Conservation (phyloP, 2,797 vertebrate species). For the Selene dorsalis region DNA sequence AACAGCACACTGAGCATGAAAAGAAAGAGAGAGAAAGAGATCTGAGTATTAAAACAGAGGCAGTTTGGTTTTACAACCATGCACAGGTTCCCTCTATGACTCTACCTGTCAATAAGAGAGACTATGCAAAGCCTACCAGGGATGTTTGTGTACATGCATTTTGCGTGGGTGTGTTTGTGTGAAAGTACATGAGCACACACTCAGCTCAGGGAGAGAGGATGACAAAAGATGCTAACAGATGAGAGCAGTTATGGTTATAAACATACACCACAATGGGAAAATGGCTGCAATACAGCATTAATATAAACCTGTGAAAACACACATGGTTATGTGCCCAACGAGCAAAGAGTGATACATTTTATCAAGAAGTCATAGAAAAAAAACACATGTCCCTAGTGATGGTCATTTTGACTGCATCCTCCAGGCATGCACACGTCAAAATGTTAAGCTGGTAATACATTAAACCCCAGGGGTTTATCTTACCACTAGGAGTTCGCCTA, state of each 20-base stretch:
- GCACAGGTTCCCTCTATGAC: constrained; percentile 16
- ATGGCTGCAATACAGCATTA: constrained; percentile 5
- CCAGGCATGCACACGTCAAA: constrained; percentile 49
- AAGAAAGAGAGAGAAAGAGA: background rate
- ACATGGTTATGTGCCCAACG: constrained; percentile 4
- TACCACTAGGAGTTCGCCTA: constrained; percentile 37
- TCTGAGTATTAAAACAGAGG: constrained; percentile 26
- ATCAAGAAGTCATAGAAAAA: constrained; percentile 24
- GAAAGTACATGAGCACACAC: constrained; percentile 57
- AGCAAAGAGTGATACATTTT: constrained; percentile 19
- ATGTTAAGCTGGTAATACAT: constrained; percentile 49
- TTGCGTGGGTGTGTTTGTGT: constrained; percentile 17
- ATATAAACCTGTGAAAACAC: constrained; percentile 34
- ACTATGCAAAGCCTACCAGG: constrained; percentile 10
- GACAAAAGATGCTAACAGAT: constrained; percentile 61
- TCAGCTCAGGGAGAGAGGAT: constrained; percentile 60
- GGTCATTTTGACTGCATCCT: constrained; percentile 37
- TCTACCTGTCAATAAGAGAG: constrained; percentile 31
- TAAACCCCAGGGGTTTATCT: constrained; percentile 45
- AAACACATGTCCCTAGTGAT: constrained; percentile 14
- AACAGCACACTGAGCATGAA: background rate
- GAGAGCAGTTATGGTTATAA: constrained; percentile 45
- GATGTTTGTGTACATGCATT: constrained; percentile 12
- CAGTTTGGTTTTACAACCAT: constrained; percentile 13
- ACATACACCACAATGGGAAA: background rate